These are phyloP conservation scores for Pseudoatta argentina DNA, from an alignment of 1,140 invertebrate species.

Conservation along the genomic window DNA sequence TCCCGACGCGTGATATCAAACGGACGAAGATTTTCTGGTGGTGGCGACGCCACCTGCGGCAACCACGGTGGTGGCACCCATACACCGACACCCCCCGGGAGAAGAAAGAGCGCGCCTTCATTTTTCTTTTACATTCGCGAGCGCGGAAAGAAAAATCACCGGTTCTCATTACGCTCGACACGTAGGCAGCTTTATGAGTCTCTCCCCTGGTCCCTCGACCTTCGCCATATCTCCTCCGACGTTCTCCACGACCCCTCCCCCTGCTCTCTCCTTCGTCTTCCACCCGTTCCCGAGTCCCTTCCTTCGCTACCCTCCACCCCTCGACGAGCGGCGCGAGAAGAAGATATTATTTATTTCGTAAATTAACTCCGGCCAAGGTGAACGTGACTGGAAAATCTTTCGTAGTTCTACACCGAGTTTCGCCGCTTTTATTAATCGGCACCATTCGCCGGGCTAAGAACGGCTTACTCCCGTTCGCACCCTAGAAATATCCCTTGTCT, in stretches of 20 bases:
- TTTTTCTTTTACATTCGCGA: slow-evolving; percentile 83
- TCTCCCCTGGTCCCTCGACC: slow-evolving; percentile 74
- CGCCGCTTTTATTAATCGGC: slow-evolving; percentile 78
- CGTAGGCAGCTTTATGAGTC: slow-evolving; percentile 86
- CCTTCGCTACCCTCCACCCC: slow-evolving; percentile 18
- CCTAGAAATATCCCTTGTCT: not conserved
- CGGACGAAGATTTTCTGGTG: slow-evolving; percentile 37
- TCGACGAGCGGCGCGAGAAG: slow-evolving; percentile 76
- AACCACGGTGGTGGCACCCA: slow-evolving; percentile 30
- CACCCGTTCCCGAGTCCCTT: slow-evolving; percentile 58
- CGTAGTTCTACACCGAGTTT: slow-evolving; percentile 68
- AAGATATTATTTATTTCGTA: slow-evolving; percentile 87
- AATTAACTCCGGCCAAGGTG: slow-evolving; percentile 82
- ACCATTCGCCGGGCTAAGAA: slow-evolving; percentile 76
- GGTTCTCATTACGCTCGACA: slow-evolving; percentile 86
- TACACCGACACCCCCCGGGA: not conserved
- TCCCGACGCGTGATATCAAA: slow-evolving; percentile 9
- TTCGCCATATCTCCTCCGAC: slow-evolving; percentile 59
- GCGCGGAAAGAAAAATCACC: slow-evolving; percentile 85
- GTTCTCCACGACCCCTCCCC: slow-evolving; percentile 30
- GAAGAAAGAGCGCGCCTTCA: slow-evolving; percentile 74
- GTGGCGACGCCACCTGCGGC: slow-evolving; percentile 43
- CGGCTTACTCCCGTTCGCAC: slow-evolving; percentile 52
- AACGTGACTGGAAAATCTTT: slow-evolving; percentile 78
- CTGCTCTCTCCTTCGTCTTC: slow-evolving; percentile 57